Percentiles rank a stretch among this genome's conserved stretches.
phyloP scores from a whole-genome alignment of 1,140 invertebrate species.

The Zeugodacus cucurbitae region DNA sequence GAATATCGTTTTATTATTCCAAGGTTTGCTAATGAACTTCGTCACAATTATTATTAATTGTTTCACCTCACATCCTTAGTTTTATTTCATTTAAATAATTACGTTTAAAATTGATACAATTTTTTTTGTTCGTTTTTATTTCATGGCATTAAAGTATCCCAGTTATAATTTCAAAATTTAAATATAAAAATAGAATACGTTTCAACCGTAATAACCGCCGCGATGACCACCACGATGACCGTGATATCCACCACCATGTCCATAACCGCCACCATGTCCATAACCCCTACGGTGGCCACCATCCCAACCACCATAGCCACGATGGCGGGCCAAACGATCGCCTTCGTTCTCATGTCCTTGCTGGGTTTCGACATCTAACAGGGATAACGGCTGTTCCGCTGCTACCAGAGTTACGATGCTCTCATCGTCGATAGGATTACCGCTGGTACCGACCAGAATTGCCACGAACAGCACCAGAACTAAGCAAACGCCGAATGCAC shows the following conservation, averaged over 20 bases:
- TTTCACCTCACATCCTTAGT: too few relatives aligned
- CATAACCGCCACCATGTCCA: not conserved
- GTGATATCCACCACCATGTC: not conserved
- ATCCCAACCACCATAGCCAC: not conserved
- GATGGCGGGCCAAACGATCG: conserved; percentile 35
- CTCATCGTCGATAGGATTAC: not conserved
- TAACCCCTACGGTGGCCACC: not conserved
- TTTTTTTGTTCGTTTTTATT: too few relatives aligned
- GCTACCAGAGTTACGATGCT: not conserved
- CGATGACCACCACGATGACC: not conserved
- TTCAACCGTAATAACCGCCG: not conserved
- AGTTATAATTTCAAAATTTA: too few relatives aligned
- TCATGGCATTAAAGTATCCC: too few relatives aligned
- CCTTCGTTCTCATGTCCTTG: conserved; percentile 41
- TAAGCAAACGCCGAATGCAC: not conserved
- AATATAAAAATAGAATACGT: too few relatives aligned
- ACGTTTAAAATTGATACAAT: too few relatives aligned
- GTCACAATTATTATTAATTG: too few relatives aligned
- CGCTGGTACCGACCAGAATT: not conserved
- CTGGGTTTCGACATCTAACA: conserved; percentile 7
- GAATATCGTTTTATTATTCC: too few relatives aligned
- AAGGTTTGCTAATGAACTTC: too few relatives aligned
- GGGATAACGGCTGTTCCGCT: not conserved
- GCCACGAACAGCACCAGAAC: not conserved
- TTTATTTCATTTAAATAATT: too few relatives aligned